A percentile compares a stretch with the other conserved stretches of the same genome.
phyloP scores from a whole-genome alignment of 2,113 vertebrate species.

The Craseonycteris thonglongyai region DNA sequence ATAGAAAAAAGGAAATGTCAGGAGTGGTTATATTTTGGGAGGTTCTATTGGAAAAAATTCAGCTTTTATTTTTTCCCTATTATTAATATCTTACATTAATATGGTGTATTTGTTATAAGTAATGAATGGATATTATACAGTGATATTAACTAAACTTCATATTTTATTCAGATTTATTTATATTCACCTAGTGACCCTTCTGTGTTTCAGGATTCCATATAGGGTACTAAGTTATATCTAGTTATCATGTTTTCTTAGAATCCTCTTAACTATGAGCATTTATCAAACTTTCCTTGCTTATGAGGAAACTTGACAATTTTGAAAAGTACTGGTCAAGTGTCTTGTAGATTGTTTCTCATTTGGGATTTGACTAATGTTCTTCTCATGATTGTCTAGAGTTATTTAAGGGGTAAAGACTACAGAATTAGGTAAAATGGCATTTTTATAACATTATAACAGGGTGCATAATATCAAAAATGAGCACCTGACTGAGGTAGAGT shows the following conservation, averaged over 20 bases:
- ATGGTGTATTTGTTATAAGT: neutral
- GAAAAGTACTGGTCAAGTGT: neutral
- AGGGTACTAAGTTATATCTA: neutral
- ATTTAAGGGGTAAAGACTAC: neutral
- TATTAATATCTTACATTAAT: neutral
- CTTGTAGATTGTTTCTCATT: neutral
- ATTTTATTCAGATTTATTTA: neutral
- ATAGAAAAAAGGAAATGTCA: neutral
- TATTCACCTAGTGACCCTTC: neutral
- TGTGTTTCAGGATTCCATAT: neutral
- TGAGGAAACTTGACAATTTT: neutral
- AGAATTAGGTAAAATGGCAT: neutral
- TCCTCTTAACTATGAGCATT: neutral
- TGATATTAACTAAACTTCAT: neutral
- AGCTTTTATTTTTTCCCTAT: neutral
- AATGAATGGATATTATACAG: neutral
- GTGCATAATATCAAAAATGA: neutral
- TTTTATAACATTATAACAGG: neutral
- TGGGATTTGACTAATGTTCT: neutral
- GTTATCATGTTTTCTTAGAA: neutral
- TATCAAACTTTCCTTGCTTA: neutral
- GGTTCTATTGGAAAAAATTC: neutral
- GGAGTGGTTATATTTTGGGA: neutral
- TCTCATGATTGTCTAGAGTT: neutral
- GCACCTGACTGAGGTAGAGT: neutral